Evolutionary conservation across 2,888 invertebrate species (phyloP), one percentile per base, ranked within the genome.

Genomic region (Aplocera efformata): DNA sequence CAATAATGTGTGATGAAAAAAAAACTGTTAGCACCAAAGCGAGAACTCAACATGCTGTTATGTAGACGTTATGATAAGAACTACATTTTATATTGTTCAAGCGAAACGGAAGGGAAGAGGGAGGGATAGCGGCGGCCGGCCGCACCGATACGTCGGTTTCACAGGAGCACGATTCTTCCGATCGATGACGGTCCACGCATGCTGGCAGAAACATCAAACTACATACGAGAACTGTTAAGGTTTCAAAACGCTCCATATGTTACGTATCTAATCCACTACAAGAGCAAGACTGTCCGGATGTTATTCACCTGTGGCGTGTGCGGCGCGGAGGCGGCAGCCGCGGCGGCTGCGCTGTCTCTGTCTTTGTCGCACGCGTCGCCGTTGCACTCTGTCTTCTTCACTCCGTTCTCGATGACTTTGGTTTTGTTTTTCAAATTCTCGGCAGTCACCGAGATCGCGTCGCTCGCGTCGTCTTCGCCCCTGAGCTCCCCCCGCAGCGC

Each of bases 191-290:
- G 59, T 72, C 74, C 76, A 71, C 72, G 62, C 85, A 85, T 84
- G 85, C 85, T 78, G 75, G 67, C 66, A 71, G 67, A 72, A 77
- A 80, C 77, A 83, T 76, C 69, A 69, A 77, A 77, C 80, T 82
- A 82, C 71, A 72, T 72, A 78, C 69, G 67, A 68, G 58, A 68
- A 69, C 72, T 67, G 75, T 77, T 76, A 77, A 76, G 74, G 50
- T 56, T 54, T 67, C 64, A 68, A 72, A 71, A 71, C 64, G 64
- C 59, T 72, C 70, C 62, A 63, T 72, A 74, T 51, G 70, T 64
- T 72, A 77, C 64, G 68, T 69, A 60, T 72, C 80, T 81, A 83
- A 71, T 76, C 82, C 75, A 80, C 85, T 85, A 85, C 85, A 66
- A 76, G 73, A 72, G 73, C 77, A 73, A 78, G 75, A 68, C 63